Evolutionary conservation across 2,797 vertebrate species (phyloP), one percentile per base, ranked within the genome.

Genomic region (Rachycentron canadum): DNA sequence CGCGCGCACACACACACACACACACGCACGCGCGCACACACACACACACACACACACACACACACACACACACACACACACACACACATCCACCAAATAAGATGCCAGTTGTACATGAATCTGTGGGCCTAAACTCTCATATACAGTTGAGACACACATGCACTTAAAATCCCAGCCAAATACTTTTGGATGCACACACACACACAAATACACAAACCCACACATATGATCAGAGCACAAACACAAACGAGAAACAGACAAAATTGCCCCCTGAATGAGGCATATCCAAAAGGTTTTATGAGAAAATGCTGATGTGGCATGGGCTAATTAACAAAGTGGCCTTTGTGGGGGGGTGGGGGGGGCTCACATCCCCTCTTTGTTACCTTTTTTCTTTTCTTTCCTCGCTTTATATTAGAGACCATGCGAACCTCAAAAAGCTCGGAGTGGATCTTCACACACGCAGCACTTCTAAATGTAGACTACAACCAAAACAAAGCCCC

Each of bases 301-400:
- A 95, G 94, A 94, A 96, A 95, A 89, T 88, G 97, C 97, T 97
- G 97, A 97, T 95, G 88, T 94, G 86, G 95, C 94, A 84, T 59
- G 69, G 91, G 93, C 94, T 97, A 96, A 97, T 97, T 96, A 97
- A 95, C 91, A 93, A 94, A 93, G 93, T 58, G 84, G 95, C 90
- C 88, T 89, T 79, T 86, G 76, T 90, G 88, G 92, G 43, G 43
- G 17, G 43, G 34, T 8, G 58, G 47, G 7, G 55, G 64, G 21
- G 36, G 30, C 23, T 12, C 17, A 0, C 17, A n/a, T 17, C 25
- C 83, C 66, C 50, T 59, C 74, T 69, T 59, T 77, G 57, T 69
- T 76, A 72, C 67, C 56, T 74, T 45, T 66, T 41, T 63, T 57
- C 17, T 64, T 25, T 64, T 5, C 86, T 94, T 49, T 45, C 26